Evolutionary conservation across 2,113 vertebrate genomes (phyloP).

Genomic region (Gymnocephalus cernua): DNA sequence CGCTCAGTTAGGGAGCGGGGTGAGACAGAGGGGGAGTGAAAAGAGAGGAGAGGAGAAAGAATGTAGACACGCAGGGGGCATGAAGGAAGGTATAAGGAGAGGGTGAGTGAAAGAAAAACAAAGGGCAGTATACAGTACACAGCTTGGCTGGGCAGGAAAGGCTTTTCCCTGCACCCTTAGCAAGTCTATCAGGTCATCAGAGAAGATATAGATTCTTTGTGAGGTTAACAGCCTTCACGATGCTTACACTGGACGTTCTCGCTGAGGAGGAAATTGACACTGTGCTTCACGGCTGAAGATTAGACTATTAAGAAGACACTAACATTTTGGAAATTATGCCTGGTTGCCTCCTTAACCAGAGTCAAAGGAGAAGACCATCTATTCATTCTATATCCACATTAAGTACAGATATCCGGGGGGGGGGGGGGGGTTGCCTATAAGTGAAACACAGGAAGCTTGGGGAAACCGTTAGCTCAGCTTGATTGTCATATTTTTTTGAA

Average conservation of each 20-base stretch:
- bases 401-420: neutral
- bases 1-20: slow-evolving; percentile 68
- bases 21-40: slow-evolving; percentile 63
- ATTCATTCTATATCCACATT: neutral
- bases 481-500: neutral
- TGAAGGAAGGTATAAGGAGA: slow-evolving; percentile 32
- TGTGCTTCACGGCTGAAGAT: neutral
- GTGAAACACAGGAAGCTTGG: neutral
- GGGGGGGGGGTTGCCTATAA: neutral
- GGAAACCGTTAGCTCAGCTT: neutral
- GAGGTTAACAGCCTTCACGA: slow-evolving; percentile 25
- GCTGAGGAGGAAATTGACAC: slow-evolving; percentile 13
- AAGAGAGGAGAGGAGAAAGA: slow-evolving; percentile 43
- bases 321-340: slow-evolving; percentile 13
- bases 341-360: neutral
- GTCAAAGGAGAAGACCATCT: neutral
- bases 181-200: slow-evolving; percentile 12
- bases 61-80: slow-evolving; percentile 42
- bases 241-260: slow-evolving; percentile 3
- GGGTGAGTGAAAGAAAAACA: slow-evolving; percentile 5
- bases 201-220: slow-evolving; percentile 33
- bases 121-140: slow-evolving; percentile 1
- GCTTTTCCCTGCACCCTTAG: neutral
- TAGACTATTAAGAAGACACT: neutral
- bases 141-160: neutral